A percentile compares a stretch with the other conserved stretches of the same genome.
Evolutionary conservation across 2,113 vertebrate species (phyloP).

Genomic region (Mustela nigripes): DNA sequence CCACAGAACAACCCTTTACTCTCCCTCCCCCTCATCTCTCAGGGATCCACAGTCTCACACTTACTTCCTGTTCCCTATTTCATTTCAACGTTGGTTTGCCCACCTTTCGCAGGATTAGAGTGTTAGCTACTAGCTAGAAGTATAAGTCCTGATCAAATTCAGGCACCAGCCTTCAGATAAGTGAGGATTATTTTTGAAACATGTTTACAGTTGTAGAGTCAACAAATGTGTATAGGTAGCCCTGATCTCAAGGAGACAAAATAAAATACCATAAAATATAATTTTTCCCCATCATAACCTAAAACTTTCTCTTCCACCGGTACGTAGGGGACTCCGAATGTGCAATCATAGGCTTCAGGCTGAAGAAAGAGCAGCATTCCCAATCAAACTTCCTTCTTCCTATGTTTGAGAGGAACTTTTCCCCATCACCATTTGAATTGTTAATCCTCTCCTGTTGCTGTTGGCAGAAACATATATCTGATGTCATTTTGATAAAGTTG

Average conservation of each 20-base stretch:
- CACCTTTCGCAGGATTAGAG: neutral
- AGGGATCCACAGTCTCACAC: neutral
- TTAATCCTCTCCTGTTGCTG: constrained; percentile 78
- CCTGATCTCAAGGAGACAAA: neutral
- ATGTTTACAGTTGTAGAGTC: neutral
- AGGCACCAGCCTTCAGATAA: neutral
- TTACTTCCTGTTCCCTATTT: neutral
- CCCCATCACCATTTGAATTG: constrained; percentile 75
- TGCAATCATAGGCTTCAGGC: neutral
- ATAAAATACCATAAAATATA: neutral
- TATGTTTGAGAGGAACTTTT: constrained; percentile 46
- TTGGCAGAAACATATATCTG: constrained; percentile 83
- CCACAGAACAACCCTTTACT: neutral
- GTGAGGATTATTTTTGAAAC: neutral
- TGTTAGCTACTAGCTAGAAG: neutral
- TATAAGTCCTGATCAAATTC: neutral
- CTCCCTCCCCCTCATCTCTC: neutral
- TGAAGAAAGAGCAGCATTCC: neutral
- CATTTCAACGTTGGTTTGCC: neutral
- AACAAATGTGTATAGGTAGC: neutral
- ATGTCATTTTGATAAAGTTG: constrained; percentile 85
- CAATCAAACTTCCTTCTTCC: constrained; percentile 47
- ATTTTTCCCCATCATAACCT: neutral
- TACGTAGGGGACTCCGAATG: neutral
- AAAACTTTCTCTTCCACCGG: neutral